Evolutionary conservation across 2,888 invertebrate genomes (phyloP).

Genomic region (Leucoptera coffeella): DNA sequence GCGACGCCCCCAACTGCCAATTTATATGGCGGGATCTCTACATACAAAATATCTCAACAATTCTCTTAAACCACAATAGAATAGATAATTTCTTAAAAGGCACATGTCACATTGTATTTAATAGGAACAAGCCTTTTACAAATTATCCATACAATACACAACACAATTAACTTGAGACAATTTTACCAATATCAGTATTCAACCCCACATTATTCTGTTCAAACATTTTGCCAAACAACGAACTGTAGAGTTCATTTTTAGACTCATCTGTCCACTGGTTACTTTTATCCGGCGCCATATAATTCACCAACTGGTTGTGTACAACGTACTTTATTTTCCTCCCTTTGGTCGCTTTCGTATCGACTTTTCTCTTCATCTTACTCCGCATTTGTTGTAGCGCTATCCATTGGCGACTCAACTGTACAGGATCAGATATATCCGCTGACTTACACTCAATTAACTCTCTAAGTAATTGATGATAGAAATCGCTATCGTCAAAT

Average conservation of each 20-base stretch:
- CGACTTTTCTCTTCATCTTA: constrained; percentile 89
- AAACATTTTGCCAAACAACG: constrained; percentile 68
- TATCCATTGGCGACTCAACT: constrained; percentile 84
- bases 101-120: no score
- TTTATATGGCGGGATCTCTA: no score
- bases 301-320: constrained; percentile 81
- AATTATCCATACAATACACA: no score
- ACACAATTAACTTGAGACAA: no score
- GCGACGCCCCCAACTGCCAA: no score
- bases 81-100: no score
- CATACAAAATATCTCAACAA: no score
- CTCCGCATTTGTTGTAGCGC: constrained; percentile 86
- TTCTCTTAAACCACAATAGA: no score
- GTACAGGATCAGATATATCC: constrained; percentile 75
- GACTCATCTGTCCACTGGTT: constrained; percentile 70
- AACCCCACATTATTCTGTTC: constrained; percentile 34
- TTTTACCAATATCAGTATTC: constrained; percentile 23
- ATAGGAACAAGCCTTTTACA: no score
- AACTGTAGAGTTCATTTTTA: constrained; percentile 73
- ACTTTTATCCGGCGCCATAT: constrained; percentile 75
- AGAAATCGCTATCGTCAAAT: constrained; percentile 96
- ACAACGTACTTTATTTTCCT: constrained; percentile 82
- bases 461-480: constrained; percentile 87
- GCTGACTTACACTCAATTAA: constrained; percentile 87
- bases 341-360: constrained; percentile 92